Percentiles rank a stretch among this genome's conserved stretches.
These are phyloP conservation scores for Glaucopsyche alexis DNA, from an alignment of 2,888 invertebrate species.

Conservation along the genomic window DNA sequence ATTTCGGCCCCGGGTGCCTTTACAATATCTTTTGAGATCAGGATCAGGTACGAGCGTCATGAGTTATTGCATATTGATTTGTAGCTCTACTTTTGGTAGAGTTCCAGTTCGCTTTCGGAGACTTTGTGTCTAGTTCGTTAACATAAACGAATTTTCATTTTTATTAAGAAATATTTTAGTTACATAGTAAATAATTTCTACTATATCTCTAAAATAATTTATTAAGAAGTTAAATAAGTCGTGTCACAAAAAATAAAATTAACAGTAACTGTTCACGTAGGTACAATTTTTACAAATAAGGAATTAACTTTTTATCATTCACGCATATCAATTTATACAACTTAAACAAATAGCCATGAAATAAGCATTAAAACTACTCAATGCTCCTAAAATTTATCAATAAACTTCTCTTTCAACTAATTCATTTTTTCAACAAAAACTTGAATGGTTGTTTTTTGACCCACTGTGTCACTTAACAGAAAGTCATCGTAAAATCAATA, in stretches of 20 bases:
- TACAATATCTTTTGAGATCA: slow-evolving; percentile 27
- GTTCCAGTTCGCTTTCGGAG: neutral
- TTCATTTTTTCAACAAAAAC: slow-evolving; percentile 16
- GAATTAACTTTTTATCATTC: too few species aligned
- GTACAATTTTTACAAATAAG: too few species aligned
- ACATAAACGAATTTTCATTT: too few species aligned
- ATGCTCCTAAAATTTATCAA: neutral
- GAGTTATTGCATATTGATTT: slow-evolving; percentile 13
- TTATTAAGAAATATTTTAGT: too few species aligned
- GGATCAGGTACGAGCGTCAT: slow-evolving; percentile 14
- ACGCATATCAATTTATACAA: too few species aligned
- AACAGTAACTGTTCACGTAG: too few species aligned
- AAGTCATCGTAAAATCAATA: slow-evolving; percentile 61
- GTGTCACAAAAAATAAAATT: too few species aligned
- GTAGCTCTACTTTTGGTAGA: neutral
- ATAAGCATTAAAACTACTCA: too few species aligned
- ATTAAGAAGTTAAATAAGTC: too few species aligned
- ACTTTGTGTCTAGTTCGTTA: neutral
- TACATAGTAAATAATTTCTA: too few species aligned
- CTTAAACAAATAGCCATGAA: too few species aligned
- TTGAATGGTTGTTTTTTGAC: slow-evolving; percentile 31
- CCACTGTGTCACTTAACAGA: slow-evolving; percentile 36
- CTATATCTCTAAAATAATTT: too few species aligned
- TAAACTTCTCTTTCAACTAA: neutral
- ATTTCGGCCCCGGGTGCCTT: slow-evolving; percentile 8